Conservation (phyloP, 2,888 invertebrate species). For the Sesia bembeciformis region DNA sequence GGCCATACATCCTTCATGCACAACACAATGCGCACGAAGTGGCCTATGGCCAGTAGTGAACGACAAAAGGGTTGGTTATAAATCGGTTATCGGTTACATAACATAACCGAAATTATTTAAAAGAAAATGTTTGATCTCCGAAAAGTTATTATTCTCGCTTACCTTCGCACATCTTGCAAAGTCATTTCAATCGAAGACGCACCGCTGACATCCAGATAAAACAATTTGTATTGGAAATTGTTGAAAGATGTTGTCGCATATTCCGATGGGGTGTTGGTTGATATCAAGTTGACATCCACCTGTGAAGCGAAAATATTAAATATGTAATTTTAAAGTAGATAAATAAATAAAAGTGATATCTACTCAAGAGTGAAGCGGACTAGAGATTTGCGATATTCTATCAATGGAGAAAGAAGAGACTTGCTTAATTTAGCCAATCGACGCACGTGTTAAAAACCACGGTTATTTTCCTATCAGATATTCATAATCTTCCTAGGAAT, state of each 20-base stretch:
- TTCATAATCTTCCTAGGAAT: too few species aligned
- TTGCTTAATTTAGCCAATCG: too few species aligned
- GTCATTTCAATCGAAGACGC: conserved; percentile 79
- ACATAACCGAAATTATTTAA: too few species aligned
- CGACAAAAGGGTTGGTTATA: not conserved
- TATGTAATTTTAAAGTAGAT: not conserved
- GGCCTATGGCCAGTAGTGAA: not conserved
- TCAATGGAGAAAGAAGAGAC: too few species aligned
- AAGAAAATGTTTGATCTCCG: too few species aligned
- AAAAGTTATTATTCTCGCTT: not conserved
- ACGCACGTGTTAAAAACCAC: too few species aligned
- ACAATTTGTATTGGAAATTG: conserved; percentile 84
- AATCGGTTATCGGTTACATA: not conserved
- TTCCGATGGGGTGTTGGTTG: conserved; percentile 74
- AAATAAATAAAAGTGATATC: too few species aligned
- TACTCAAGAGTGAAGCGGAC: too few species aligned
- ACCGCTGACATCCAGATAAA: conserved; percentile 85
- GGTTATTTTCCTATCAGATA: too few species aligned
- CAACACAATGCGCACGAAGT: too few species aligned
- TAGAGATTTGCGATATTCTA: too few species aligned
- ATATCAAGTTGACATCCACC: conserved; percentile 61
- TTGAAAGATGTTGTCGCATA: conserved; percentile 70
- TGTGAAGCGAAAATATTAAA: conserved; percentile 13
- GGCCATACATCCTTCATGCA: too few species aligned
- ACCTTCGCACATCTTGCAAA: conserved; percentile 83